Percentiles rank a stretch among this genome's conserved stretches.
These are phyloP conservation scores for Engraulis encrasicolus DNA, from an alignment of 2,113 vertebrate species.

Conservation along the genomic window DNA sequence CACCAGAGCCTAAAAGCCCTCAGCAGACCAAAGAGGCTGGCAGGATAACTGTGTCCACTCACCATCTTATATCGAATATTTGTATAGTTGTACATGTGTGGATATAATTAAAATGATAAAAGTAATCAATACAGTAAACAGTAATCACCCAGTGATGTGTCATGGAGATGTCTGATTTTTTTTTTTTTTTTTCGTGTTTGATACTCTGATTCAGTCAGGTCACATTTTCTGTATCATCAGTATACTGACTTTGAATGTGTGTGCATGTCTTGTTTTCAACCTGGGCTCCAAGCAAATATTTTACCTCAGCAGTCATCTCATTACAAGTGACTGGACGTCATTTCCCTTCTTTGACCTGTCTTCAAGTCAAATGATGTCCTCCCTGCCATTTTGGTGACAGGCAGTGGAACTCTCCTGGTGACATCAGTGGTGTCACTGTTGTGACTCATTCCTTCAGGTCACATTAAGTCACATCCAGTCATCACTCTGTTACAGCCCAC, in stretches of 20 bases:
- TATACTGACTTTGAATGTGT: too few relatives aligned
- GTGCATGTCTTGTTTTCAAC: too few relatives aligned
- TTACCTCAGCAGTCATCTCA: background rate
- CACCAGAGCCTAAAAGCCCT: background rate
- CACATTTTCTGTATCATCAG: too few relatives aligned
- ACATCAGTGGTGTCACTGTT: background rate
- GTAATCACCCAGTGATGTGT: too few relatives aligned
- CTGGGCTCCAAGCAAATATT: too few relatives aligned
- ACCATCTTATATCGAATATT: too few relatives aligned
- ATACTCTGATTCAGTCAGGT: too few relatives aligned
- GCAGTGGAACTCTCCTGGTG: background rate
- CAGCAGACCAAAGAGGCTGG: background rate
- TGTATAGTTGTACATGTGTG: too few relatives aligned
- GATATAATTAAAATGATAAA: too few relatives aligned
- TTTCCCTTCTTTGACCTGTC: background rate
- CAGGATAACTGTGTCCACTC: background rate
- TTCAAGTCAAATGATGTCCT: background rate
- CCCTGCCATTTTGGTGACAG: background rate
- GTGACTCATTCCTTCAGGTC: background rate
- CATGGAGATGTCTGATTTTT: too few relatives aligned
- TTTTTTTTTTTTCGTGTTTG: too few relatives aligned
- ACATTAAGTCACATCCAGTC: background rate
- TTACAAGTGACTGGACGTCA: background rate
- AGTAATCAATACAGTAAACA: too few relatives aligned
- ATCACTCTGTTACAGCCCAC: background rate